phyloP scores from a whole-genome alignment of 2,888 invertebrate species.

The Cantharis lateralis region DNA sequence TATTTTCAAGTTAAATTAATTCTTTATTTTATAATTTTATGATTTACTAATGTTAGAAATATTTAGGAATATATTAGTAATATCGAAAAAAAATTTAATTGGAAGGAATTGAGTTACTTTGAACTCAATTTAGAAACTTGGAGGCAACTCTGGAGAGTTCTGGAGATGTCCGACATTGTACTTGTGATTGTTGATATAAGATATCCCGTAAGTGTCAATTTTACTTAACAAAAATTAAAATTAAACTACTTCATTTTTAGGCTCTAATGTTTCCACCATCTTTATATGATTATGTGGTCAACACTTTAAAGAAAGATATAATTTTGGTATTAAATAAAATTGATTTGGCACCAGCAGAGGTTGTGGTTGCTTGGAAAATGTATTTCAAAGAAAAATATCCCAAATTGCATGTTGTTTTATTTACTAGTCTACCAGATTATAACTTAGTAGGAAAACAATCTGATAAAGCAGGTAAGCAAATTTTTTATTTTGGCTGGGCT shows the following conservation, averaged over 20 bases:
- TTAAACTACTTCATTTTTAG: constrained; percentile 53
- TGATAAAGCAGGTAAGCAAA: constrained; percentile 59
- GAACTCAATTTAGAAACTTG: constrained; percentile 95
- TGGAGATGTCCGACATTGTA: constrained; percentile 91
- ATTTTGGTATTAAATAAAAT: constrained; percentile 91
- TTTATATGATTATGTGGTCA: constrained; percentile 78
- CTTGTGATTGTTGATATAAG: constrained; percentile 88
- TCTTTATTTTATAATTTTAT: neutral
- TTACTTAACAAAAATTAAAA: neutral
- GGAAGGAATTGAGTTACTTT: constrained; percentile 79
- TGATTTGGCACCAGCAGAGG: constrained; percentile 79
- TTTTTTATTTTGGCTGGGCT: neutral
- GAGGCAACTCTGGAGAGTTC: constrained; percentile 93
- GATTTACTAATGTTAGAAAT: constrained; percentile 15
- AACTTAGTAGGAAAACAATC: constrained; percentile 66
- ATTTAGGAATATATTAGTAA: constrained; percentile 75
- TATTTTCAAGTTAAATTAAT: constrained; percentile 71
- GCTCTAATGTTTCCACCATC: constrained; percentile 88
- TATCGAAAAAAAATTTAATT: constrained; percentile 66
- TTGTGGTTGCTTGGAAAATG: constrained; percentile 86
- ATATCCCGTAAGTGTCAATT: constrained; percentile 67
- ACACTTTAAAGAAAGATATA: constrained; percentile 78
- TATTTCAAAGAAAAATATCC: constrained; percentile 76
- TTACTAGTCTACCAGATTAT: constrained; percentile 81
- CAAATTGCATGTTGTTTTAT: constrained; percentile 75